Base-by-base conservation (phyloP, 1,140 invertebrate genomes). In the Heliconius congener region DNA sequence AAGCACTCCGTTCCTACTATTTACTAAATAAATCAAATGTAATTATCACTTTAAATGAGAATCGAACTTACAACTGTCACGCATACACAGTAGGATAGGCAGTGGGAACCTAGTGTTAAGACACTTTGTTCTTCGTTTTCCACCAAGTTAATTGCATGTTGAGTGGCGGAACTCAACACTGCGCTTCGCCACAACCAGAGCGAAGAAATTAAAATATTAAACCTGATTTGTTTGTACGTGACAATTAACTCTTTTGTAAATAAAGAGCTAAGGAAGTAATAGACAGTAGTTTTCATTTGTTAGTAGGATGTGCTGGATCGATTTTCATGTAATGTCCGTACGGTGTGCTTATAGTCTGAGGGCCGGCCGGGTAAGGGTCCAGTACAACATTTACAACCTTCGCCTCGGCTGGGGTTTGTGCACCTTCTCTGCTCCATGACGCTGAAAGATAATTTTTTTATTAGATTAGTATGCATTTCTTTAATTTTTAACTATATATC, bases 241-340 rank as follows among this genome's bases (percentile, higher is more conserved):
- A 8, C 8, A 11, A 57, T 46, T 46, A 46, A 46, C 42, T 46
- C 42, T 46, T 37, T 37, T 13, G 13, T 46, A 46, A 46, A 46
- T 46, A 46, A 46, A 46, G 4, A 16, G 16, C 42, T 46, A 16
- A 46, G 3, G 42, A 57, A 57, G 19, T 57, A 57, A 23, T 8
- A 23, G 23, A 23, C 23, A 23, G 23, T 57, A 23, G 19, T 66
- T 74, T 74, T 74, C 42, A 30, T 74, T 27, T 50, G 42, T 19
- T n/a, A 52, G 6, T 16, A 8, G 23, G 39, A 16, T 70, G 74
- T 39, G 34, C 76, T 8, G 86, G 82, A 13, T 85, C 86, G 11
- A 93, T 87, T 78, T 90, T 92, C 30, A 95, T 86, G 50, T 95
- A 95, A 74, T 93, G 89, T 8, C 94, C 93, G 71, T 90, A 95